Percentiles rank a stretch among this genome's conserved stretches.
Conservation (phyloP, 2,797 vertebrate species). For the Galaxias olidus region DNA sequence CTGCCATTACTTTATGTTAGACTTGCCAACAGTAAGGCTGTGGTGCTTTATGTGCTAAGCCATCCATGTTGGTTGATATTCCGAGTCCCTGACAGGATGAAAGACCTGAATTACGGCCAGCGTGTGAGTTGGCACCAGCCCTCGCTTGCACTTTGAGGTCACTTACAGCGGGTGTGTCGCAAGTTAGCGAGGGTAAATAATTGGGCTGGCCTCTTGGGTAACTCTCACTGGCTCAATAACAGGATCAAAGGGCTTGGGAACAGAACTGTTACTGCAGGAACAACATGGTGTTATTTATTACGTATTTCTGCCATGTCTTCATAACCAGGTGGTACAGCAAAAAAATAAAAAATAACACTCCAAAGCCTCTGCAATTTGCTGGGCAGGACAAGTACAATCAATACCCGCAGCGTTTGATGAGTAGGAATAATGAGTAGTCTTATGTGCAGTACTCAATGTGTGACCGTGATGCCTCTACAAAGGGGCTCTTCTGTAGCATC, state of each 20-base stretch:
- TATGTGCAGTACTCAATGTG: too few species aligned
- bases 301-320: too few species aligned
- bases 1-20: too few species aligned
- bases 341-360: too few species aligned
- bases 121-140: not conserved
- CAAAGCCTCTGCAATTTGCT: too few species aligned
- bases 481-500: too few species aligned
- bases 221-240: constrained; percentile 10
- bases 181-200: not conserved
- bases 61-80: not conserved
- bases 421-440: too few species aligned
- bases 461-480: too few species aligned
- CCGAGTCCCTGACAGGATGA: not conserved
- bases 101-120: not conserved
- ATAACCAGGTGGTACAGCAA: too few species aligned
- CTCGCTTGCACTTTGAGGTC: not conserved
- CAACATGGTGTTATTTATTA: too few species aligned
- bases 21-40: not conserved
- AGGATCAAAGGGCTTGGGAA: constrained; percentile 13
- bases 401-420: too few species aligned
- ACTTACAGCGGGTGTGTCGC: not conserved
- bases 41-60: not conserved
- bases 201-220: not conserved
- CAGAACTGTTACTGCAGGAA: not conserved
- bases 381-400: too few species aligned